Evolutionary conservation across 2,797 vertebrate genomes (phyloP).

Genomic region (Rhinatrema bivittatum): DNA sequence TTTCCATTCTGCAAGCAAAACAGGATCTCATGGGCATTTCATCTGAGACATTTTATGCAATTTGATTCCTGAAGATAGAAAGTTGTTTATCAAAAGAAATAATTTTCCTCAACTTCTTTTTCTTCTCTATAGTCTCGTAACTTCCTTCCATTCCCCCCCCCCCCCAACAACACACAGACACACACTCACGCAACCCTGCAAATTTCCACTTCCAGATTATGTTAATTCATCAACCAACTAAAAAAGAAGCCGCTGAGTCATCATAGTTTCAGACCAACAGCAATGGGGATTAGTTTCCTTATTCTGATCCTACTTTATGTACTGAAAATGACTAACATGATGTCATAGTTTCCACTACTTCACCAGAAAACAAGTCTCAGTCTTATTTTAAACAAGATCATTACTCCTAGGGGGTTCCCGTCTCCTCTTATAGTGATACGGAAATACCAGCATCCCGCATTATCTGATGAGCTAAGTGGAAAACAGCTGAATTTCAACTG

Average conservation of each 20-base stretch:
- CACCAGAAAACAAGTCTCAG: constrained; percentile 36
- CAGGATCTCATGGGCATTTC: too few relatives aligned
- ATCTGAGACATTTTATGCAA: too few relatives aligned
- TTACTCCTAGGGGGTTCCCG: constrained; percentile 31
- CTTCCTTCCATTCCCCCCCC: neutral
- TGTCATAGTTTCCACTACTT: constrained; percentile 62
- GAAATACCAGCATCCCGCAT: constrained; percentile 8
- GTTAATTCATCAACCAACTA: constrained; percentile 31
- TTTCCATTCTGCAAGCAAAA: too few relatives aligned
- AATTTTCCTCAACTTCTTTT: too few relatives aligned
- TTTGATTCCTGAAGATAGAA: too few relatives aligned
- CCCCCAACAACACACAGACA: too few relatives aligned
- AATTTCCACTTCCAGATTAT: constrained; percentile 22
- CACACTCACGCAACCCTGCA: neutral
- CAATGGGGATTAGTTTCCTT: constrained; percentile 24
- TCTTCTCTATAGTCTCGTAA: neutral
- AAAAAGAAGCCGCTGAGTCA: constrained; percentile 32
- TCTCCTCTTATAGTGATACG: constrained; percentile 7
- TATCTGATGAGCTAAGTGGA: constrained; percentile 5
- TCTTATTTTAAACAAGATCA: constrained; percentile 45
- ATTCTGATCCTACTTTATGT: constrained; percentile 30
- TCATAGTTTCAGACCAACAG: constrained; percentile 31
- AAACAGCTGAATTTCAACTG: constrained; percentile 20
- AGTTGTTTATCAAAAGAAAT: too few relatives aligned
- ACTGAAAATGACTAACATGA: constrained; percentile 39